Evolutionary conservation across 2,888 invertebrate genomes (phyloP), one percentile per base, ranked within the genome.

Genomic region (Thalpophila matura): DNA sequence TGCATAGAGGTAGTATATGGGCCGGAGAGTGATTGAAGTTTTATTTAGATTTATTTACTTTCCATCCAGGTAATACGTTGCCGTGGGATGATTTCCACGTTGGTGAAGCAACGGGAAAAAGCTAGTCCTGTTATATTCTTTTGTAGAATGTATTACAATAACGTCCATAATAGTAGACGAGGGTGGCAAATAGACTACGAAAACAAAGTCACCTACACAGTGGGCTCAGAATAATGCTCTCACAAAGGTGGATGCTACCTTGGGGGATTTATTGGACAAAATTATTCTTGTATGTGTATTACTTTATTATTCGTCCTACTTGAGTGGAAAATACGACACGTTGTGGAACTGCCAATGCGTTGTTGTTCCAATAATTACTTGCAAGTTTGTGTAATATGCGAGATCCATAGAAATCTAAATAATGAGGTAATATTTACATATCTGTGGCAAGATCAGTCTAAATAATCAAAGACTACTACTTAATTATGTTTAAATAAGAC

Each of bases 221-320:
- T 24, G 27, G 20, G 6, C 35, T 24, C 49, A 57, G 33, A 45
- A 49, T 61, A 76, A 73, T 62, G 55, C 33, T 42, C n/a, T 26
- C 38, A 45, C 64, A 73, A 69, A 64, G 54, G 65, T 53, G 18
- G 14, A 40, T 10, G 49, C 27, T 33, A 45, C 62, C 62, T 70
- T 37, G 24, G 26, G 57, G 62, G 62, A 46, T 53, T 47, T 49
- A 40, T 50, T 60, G 27, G 29, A 62, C 31, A 56, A 65, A 62
- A 63, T 54, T 51, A 64, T 66, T 29, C 63, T 22, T 37, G 9
- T 45, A 26, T 10, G 9, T 16, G 22, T 51, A 47, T 65, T 55
- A 56, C 46, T 51, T 38, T 38, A 7, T n/a, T 18, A 14, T 49
- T 22, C 14, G 26, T 40, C 16, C 26, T 43, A 20, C 43, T n/a